Evolutionary conservation across 2,797 vertebrate genomes (phyloP), one percentile per base, ranked within the genome.

Genomic region (Monodelphis domestica): DNA sequence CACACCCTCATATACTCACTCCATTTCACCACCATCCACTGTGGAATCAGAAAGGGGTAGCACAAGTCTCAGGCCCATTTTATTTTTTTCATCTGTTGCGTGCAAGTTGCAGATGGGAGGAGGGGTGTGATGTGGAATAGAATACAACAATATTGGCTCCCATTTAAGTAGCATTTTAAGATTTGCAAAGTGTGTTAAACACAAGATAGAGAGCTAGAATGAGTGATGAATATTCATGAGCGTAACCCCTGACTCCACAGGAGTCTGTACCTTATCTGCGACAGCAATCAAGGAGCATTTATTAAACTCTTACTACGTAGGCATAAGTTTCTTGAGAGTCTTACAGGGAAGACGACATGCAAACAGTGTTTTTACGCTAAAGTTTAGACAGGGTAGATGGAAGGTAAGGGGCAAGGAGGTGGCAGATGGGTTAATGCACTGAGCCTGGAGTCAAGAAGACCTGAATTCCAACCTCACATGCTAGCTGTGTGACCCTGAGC

Each of bases 281-380:
- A 78, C 63, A 55, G 88, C 56, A 89, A 51, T 92, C 87, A 91
- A 50, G 50, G 92, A 53, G 51, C 53, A 50, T 54, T 78, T 63
- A 54, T 28, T n/a, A 84, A 59, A 63, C 14, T 12, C 52, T 33
- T 56, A 54, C 90, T 33, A 0, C 53, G 54, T 84, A 45, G 38
- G 70, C 70, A 84, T 50, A 84, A 84, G 21, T 3, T 84, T 84
- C 9, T 50, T 84, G 70, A 84, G 21, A 84, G 24, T 84, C 21
- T 50, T 45, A 84, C 70, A 45, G 70, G 21, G 70, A 78, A 78
- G 70, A 78, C 21, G 9, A 78, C 21, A 84, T 84, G 24, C n/a
- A 50, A 84, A 84, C 38, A 84, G 38, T 5, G n/a, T n/a, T 45
- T 50, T 24, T 84, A 24, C 9, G 84, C 45, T 26, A 50, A 50